Evolutionary conservation across 2,113 vertebrate genomes (phyloP).

Genomic region (Piprites chloris): DNA sequence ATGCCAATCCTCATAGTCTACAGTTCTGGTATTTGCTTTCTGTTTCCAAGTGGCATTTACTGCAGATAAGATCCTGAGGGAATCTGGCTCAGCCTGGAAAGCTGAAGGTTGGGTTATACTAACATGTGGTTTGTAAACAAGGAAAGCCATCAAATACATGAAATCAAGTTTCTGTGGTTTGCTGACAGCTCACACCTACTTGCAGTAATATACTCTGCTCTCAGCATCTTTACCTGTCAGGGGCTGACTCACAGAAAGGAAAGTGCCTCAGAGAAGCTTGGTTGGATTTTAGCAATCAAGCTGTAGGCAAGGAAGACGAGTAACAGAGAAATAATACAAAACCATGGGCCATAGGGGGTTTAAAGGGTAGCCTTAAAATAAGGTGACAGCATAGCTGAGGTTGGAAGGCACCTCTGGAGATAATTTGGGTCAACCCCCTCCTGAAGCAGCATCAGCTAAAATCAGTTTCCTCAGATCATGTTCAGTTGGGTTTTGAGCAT

Average conservation of each 20-base stretch:
- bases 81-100: background rate
- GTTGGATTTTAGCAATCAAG: background rate
- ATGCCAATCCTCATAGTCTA: background rate
- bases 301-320: background rate
- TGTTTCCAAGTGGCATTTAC: background rate
- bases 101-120: background rate
- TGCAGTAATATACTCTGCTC: background rate
- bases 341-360: background rate
- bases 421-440: background rate
- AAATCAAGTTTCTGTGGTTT: background rate
- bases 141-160: background rate
- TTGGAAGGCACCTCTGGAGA: background rate
- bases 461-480: background rate
- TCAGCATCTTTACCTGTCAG: background rate
- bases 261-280: background rate
- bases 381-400: background rate
- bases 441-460: background rate
- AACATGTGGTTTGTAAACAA: background rate
- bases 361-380: background rate
- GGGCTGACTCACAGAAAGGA: background rate
- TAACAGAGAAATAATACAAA: background rate
- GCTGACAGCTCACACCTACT: background rate
- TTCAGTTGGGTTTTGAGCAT: background rate
- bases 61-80: background rate
- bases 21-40: background rate